Conservation (phyloP, 2,888 invertebrate genomes). For the Ctenicera cuprea region DNA sequence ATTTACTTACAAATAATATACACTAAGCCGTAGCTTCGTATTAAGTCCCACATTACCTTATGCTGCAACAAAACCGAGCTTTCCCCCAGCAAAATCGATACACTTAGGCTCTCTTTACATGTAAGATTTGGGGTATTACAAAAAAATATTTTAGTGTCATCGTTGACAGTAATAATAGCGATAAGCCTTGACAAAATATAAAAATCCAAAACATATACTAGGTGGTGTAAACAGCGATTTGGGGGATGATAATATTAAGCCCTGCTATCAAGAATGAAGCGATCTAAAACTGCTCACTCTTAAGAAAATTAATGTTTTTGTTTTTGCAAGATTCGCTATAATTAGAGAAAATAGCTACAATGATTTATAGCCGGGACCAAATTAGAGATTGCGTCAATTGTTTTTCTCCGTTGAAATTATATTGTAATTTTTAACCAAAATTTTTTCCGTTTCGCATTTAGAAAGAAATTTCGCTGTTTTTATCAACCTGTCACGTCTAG, state of each 20-base stretch:
- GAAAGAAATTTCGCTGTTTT: no score
- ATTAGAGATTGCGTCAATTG: no score
- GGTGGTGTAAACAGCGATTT: not conserved
- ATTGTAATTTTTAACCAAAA: no score
- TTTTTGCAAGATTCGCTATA: no score
- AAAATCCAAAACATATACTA: constrained; percentile 11
- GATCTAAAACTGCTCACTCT: no score
- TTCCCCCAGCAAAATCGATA: constrained; percentile 43
- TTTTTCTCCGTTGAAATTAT: no score
- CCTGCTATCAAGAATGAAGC: not conserved
- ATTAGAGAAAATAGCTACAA: no score
- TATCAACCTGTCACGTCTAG: no score
- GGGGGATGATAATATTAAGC: constrained; percentile 11
- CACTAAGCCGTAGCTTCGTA: constrained; percentile 51
- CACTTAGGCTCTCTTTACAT: not conserved
- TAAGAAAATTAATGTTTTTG: no score
- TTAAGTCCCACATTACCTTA: constrained; percentile 48
- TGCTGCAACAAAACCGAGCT: constrained; percentile 42
- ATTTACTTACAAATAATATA: constrained; percentile 69
- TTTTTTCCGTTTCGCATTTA: no score
- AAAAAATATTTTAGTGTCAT: constrained; percentile 13
- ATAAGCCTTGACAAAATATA: constrained; percentile 5
- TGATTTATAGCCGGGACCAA: no score
- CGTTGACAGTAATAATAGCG: constrained; percentile 1
- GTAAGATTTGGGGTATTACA: constrained; percentile 30